Conservation (phyloP, 2,113 vertebrate species). For the Mormyrus iriodes region DNA sequence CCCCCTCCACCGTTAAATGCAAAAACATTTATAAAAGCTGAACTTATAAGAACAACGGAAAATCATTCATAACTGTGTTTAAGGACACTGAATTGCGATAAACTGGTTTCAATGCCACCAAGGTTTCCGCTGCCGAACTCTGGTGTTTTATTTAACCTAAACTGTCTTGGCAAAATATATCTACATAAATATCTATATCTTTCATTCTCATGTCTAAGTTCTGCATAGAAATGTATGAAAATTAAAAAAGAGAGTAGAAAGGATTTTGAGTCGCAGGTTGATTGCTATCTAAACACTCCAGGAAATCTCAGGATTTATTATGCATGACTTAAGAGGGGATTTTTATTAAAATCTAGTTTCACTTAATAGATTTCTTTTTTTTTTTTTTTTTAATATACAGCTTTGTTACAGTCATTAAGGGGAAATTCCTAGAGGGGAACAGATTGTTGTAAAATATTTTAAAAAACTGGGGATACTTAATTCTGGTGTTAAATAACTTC, state of each 20-base stretch:
- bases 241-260: background rate
- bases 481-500: background rate
- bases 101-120: background rate
- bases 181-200: background rate
- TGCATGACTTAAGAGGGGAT: constrained; percentile 37
- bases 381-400: constrained; percentile 28
- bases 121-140: background rate
- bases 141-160: background rate
- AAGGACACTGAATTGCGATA: background rate
- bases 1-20: background rate
- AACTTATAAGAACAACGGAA: background rate
- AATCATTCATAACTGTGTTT: background rate
- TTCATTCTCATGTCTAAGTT: background rate
- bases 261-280: background rate
- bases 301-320: constrained; percentile 2
- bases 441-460: constrained; percentile 23
- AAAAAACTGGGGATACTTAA: background rate
- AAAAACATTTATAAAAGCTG: background rate
- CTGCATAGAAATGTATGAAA: background rate
- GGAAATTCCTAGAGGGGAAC: constrained; percentile 28
- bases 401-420: constrained; percentile 32
- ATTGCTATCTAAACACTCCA: background rate
- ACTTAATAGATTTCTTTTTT: constrained; percentile 34
- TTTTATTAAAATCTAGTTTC: constrained; percentile 35
- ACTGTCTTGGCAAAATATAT: background rate